A percentile compares a stretch with the other conserved stretches of the same genome.
These are phyloP conservation scores for Chaetophractus vellerosus DNA, from an alignment of 2,797 vertebrate species.

Conservation along the genomic window DNA sequence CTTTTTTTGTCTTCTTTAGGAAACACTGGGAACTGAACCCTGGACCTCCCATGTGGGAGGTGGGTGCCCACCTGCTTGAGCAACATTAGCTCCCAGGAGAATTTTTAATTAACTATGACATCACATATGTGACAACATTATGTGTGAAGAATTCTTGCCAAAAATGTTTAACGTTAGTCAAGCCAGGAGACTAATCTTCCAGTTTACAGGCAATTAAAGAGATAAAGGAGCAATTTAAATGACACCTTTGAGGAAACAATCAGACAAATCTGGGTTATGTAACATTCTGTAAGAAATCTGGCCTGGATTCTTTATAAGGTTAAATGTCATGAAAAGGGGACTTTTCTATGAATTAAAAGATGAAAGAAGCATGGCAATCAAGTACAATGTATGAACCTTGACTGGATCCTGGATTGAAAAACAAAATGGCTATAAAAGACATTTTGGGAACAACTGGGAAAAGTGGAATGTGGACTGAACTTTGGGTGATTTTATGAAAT, in stretches of 20 bases:
- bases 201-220: not conserved
- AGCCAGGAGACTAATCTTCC: not conserved
- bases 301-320: not conserved
- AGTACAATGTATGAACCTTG: not conserved
- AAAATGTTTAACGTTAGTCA: not conserved
- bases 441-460: not conserved
- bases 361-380: not conserved
- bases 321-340: not conserved
- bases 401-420: not conserved
- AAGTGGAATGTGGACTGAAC: not conserved
- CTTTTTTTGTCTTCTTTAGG: no score
- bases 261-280: no score
- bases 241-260: no score
- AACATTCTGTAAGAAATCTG: no score
- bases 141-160: not conserved
- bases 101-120: not conserved
- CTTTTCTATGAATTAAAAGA: not conserved
- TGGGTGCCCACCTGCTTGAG: no score
- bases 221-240: not conserved
- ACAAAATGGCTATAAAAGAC: not conserved
- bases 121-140: not conserved
- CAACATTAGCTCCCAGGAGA: no score
- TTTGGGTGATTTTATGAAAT: not conserved
- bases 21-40: no score
- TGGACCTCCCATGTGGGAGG: no score